Conservation (phyloP, 2,797 vertebrate genomes). For the Enteromius trimaculatus region DNA sequence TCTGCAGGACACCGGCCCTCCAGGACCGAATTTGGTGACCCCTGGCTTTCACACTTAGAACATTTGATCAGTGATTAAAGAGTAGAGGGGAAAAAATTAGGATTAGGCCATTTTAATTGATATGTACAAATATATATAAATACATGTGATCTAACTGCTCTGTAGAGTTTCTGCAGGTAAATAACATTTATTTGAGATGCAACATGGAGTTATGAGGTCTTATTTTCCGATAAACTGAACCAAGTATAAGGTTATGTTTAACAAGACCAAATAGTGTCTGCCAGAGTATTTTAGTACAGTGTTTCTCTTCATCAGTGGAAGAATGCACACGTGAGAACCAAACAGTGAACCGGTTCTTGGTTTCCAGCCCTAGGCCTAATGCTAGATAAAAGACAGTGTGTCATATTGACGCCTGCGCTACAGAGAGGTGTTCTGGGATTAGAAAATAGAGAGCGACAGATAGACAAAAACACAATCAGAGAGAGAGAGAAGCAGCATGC, state of each 20-base stretch:
- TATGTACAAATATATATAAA: neutral
- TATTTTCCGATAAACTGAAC: neutral
- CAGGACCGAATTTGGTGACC: too few relatives aligned
- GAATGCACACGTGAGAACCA: neutral
- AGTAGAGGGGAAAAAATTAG: neutral
- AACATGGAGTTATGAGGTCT: neutral
- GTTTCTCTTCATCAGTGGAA: neutral
- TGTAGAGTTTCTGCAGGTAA: too few relatives aligned
- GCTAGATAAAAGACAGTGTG: neutral
- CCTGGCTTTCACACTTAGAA: neutral
- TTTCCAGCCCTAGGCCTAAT: neutral
- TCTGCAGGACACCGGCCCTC: too few relatives aligned
- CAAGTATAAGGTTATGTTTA: neutral
- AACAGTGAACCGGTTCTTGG: neutral
- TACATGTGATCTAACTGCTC: neutral
- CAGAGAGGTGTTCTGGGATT: slow-evolving; percentile 26
- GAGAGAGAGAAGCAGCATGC: slow-evolving; percentile 55
- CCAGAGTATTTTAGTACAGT: neutral
- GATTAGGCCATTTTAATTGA: slow-evolving; percentile 16
- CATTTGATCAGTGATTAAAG: neutral
- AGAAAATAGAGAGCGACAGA: slow-evolving; percentile 37
- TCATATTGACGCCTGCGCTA: neutral
- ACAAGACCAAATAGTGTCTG: neutral
- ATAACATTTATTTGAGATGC: neutral
- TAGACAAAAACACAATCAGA: slow-evolving; percentile 55